These are phyloP conservation scores for Luidia sarsii DNA, from an alignment of 53 echinoderm and acorn worm species.

Conservation along the genomic window DNA sequence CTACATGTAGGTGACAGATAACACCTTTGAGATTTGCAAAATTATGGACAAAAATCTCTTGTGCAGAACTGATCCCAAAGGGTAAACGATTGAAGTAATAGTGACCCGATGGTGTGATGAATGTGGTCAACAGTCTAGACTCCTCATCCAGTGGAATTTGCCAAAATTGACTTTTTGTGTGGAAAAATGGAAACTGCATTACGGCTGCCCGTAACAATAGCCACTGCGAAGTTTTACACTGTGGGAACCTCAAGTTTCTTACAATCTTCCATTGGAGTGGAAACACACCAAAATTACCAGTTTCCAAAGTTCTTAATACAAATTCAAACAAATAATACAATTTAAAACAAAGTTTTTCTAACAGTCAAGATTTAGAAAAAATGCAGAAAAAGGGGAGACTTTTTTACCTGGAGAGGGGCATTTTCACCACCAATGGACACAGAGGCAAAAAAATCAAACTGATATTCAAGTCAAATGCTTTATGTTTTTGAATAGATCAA, in stretches of 20 bases:
- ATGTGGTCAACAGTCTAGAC: constrained; percentile 48
- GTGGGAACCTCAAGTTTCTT: background rate
- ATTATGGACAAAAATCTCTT: constrained; percentile 1
- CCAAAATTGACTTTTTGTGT: constrained; percentile 66
- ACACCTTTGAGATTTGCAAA: constrained; percentile 32
- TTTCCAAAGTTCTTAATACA: too few species aligned
- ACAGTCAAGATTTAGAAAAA: too few species aligned
- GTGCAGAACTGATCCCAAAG: constrained; percentile 60
- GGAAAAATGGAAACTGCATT: constrained; percentile 41
- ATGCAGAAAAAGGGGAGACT: too few species aligned
- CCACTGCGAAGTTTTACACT: constrained; percentile 34
- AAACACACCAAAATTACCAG: too few species aligned
- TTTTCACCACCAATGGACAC: too few species aligned
- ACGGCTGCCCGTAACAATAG: constrained; percentile 25
- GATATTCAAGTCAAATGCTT: too few species aligned
- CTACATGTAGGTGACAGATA: constrained; percentile 51
- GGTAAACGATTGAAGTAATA: constrained; percentile 53
- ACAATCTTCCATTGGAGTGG: constrained; percentile 37
- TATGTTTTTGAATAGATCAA: too few species aligned
- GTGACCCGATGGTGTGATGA: too few species aligned
- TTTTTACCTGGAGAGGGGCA: too few species aligned
- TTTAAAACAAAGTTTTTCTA: too few species aligned
- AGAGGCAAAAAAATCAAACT: too few species aligned
- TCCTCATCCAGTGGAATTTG: constrained; percentile 50
- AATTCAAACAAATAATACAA: too few species aligned